Conservation (phyloP, 2,888 invertebrate species). For the Stenoptilia bipunctidactyla region DNA sequence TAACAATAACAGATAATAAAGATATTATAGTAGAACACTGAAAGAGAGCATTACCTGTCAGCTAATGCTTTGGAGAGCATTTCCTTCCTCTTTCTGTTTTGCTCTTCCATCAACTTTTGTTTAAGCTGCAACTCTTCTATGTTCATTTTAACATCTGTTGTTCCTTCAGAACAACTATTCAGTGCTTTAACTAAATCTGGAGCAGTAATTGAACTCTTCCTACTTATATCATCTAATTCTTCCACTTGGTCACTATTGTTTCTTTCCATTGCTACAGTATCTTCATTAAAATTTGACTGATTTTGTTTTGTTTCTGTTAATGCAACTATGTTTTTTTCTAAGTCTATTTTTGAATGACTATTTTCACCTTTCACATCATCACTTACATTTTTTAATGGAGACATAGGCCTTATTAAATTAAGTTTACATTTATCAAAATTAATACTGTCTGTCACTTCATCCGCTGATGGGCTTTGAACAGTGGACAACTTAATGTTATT, state of each 20-base stretch:
- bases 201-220: conserved; percentile 6
- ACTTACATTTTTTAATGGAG: conserved; percentile 11
- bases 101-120: conserved; percentile 83
- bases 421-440: conserved; percentile 54
- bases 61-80: conserved; percentile 79
- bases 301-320: background rate
- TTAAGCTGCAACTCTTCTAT: conserved; percentile 77
- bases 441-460: conserved; percentile 40
- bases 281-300: background rate
- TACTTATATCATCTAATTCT: background rate
- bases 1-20: no score
- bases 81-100: conserved; percentile 82
- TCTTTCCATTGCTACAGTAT: conserved; percentile 5
- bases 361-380: conserved; percentile 14
- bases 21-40: no score
- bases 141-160: conserved; percentile 59
- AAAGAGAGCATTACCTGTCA: conserved; percentile 80
- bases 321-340: no score
- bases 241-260: no score
- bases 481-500: no score
- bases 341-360: conserved; percentile 5
- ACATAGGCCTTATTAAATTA: conserved; percentile 34
- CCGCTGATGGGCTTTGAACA: conserved; percentile 27
- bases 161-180: conserved; percentile 44
- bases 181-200: conserved; percentile 35